Evolutionary conservation across 2,113 vertebrate species (phyloP).

Genomic region (Mesitornis unicolor): DNA sequence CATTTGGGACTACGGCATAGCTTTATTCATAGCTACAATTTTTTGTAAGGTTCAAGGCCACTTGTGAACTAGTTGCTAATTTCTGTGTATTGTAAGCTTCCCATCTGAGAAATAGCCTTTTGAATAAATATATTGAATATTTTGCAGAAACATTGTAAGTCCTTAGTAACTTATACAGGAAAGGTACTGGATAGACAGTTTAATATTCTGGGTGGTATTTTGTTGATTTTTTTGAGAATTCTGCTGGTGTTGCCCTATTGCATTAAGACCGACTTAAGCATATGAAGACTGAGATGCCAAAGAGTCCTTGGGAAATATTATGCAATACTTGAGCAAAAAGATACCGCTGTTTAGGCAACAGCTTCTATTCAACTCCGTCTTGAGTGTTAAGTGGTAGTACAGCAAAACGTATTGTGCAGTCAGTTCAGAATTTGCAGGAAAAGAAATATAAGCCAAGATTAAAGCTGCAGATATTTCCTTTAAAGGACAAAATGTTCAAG

Average conservation of each 20-base stretch:
- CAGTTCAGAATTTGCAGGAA: background rate
- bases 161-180: background rate
- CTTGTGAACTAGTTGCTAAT: background rate
- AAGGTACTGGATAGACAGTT: background rate
- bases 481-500: background rate
- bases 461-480: background rate
- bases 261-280: background rate
- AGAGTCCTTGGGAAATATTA: background rate
- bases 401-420: background rate
- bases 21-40: slow-evolving; percentile 6
- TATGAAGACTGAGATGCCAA: background rate
- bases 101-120: background rate
- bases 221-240: background rate
- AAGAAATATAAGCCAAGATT: background rate
- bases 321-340: background rate
- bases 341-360: background rate
- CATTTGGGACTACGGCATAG: slow-evolving; percentile 1
- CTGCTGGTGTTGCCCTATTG: background rate
- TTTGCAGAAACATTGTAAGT: background rate
- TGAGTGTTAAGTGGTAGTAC: background rate
- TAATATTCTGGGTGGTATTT: background rate
- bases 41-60: background rate
- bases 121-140: background rate
- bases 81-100: background rate
- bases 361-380: background rate